Evolutionary conservation across 2,113 vertebrate genomes (phyloP).

Genomic region (Naja naja): DNA sequence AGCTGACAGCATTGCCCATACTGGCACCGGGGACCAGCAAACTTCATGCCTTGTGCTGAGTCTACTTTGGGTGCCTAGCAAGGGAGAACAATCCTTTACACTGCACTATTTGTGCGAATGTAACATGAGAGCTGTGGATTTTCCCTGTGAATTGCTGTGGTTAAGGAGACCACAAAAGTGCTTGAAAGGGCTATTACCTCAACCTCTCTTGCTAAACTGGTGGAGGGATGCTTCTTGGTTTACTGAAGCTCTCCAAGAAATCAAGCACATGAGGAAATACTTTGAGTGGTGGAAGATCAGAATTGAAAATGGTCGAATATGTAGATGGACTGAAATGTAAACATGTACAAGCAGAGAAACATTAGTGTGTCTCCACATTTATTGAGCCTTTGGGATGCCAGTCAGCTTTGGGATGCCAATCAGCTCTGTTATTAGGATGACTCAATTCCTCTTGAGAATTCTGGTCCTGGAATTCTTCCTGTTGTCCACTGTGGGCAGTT

Average conservation of each 20-base stretch:
- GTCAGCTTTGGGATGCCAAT: neutral
- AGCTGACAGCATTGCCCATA: neutral
- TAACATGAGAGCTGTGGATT: neutral
- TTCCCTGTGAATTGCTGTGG: neutral
- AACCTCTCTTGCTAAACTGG: neutral
- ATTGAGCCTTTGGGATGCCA: neutral
- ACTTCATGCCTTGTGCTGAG: neutral
- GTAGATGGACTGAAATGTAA: neutral
- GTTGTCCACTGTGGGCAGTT: neutral
- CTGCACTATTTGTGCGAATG: neutral
- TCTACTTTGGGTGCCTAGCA: neutral
- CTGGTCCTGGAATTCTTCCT: neutral
- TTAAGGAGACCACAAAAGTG: neutral
- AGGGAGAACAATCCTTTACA: neutral
- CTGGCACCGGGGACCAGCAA: neutral
- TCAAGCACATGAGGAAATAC: neutral
- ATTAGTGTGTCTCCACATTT: neutral
- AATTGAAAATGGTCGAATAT: neutral
- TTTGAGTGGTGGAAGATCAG: neutral
- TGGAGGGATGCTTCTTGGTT: neutral
- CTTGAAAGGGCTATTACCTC: neutral
- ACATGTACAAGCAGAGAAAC: neutral
- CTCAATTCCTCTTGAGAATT: neutral
- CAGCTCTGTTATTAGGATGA: neutral
- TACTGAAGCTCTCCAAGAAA: neutral